These are phyloP conservation scores for Muscicapa comitata DNA, from an alignment of 2,797 vertebrate genomes.

Conservation along the genomic window DNA sequence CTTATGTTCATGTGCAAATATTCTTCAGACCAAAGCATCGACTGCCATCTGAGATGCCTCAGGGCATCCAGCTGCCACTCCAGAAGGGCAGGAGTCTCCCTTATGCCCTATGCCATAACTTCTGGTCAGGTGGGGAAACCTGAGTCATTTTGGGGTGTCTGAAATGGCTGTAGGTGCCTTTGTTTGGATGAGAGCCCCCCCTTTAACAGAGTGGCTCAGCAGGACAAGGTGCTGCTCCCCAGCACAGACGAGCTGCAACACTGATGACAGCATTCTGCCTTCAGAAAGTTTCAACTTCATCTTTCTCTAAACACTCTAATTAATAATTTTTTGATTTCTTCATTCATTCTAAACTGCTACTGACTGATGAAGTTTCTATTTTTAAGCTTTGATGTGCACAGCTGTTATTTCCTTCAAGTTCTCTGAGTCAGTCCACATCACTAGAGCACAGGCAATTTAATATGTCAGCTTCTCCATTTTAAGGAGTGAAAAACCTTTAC, in stretches of 20 bases:
- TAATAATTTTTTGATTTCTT: slow-evolving; percentile 31
- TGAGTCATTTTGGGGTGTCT: neutral
- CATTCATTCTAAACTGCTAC: slow-evolving; percentile 21
- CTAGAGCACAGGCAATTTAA: neutral
- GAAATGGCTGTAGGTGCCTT: neutral
- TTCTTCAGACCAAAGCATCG: neutral
- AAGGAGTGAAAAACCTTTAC: neutral
- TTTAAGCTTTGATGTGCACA: slow-evolving; percentile 27
- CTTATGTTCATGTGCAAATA: neutral
- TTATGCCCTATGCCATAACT: neutral
- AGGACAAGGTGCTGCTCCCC: neutral
- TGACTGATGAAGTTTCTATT: slow-evolving; percentile 44
- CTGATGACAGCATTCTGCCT: neutral
- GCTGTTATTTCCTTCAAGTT: slow-evolving; percentile 38
- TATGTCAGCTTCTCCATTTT: neutral
- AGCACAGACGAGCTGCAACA: neutral
- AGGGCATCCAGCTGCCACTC: neutral
- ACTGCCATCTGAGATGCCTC: neutral
- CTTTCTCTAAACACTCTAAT: slow-evolving; percentile 4
- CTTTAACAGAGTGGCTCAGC: neutral
- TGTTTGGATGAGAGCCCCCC: neutral
- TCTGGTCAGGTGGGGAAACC: neutral
- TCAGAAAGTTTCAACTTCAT: neutral
- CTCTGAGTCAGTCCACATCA: slow-evolving; percentile 29
- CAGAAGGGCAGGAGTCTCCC: neutral